phyloP scores from a whole-genome alignment of 2,113 vertebrate genomes.

The Rhinoderma darwinii region DNA sequence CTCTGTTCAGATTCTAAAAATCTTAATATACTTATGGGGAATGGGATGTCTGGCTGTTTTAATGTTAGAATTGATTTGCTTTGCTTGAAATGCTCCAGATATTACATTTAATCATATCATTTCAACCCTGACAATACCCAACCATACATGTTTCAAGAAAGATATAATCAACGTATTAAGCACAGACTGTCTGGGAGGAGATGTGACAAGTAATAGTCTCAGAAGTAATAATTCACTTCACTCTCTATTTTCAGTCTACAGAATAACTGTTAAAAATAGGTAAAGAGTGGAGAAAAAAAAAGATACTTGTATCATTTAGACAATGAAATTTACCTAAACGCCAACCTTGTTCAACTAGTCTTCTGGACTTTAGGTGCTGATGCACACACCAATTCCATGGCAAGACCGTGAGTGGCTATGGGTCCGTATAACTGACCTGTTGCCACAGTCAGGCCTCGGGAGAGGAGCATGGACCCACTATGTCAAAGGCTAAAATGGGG shows the following conservation, averaged over 20 bases:
- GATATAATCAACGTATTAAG: constrained; percentile 52
- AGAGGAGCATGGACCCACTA: too few relatives aligned
- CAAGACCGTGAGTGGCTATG: too few relatives aligned
- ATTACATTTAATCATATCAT: constrained; percentile 3
- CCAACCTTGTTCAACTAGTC: too few relatives aligned
- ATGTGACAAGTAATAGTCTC: constrained; percentile 45
- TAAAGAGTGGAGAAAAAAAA: background rate
- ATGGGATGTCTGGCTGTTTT: constrained; percentile 4
- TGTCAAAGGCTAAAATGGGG: too few relatives aligned
- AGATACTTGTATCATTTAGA: background rate
- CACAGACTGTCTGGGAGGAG: constrained; percentile 33
- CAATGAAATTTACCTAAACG: too few relatives aligned
- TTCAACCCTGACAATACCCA: constrained; percentile 30
- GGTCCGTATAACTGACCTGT: too few relatives aligned
- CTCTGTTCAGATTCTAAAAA: background rate
- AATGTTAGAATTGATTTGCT: constrained; percentile 36
- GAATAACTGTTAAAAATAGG: background rate
- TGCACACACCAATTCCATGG: too few relatives aligned
- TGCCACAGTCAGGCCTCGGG: too few relatives aligned
- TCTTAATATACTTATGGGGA: background rate
- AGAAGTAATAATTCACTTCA: constrained; percentile 18
- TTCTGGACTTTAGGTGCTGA: too few relatives aligned
- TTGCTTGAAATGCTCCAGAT: constrained; percentile 21
- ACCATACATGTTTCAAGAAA: constrained; percentile 18
- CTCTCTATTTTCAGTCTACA: background rate